These are phyloP conservation scores for Pelecanus crispus DNA, from an alignment of 2,113 vertebrate genomes.

Conservation along the genomic window DNA sequence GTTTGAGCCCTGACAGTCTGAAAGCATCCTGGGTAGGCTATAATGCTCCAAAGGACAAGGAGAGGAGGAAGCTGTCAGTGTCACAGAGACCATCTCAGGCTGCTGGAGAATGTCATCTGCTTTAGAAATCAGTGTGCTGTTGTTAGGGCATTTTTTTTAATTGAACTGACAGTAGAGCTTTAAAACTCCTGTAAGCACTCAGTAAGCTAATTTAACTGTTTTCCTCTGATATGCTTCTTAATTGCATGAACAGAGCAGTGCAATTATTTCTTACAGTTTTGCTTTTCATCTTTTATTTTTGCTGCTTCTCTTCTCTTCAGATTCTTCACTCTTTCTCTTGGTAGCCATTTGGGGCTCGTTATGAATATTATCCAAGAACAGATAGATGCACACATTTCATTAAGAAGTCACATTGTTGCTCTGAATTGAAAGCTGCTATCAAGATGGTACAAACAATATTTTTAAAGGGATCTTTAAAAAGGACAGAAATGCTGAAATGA, in stretches of 20 bases:
- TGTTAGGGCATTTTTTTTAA: conserved; percentile 51
- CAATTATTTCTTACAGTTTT: conserved; percentile 16
- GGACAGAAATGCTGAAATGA: not conserved
- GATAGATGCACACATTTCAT: not conserved
- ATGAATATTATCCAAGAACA: conserved; percentile 2
- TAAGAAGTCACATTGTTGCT: not conserved
- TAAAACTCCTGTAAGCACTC: conserved; percentile 26
- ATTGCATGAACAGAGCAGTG: not conserved
- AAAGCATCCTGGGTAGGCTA: conserved; percentile 44
- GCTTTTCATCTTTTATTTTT: not conserved
- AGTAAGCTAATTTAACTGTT: conserved; percentile 58
- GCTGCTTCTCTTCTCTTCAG: not conserved
- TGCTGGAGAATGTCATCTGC: conserved; percentile 65
- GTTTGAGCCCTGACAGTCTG: conserved; percentile 37
- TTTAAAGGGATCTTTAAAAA: not conserved
- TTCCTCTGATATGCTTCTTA: not conserved
- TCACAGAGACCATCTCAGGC: conserved; percentile 68
- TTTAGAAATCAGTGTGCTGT: conserved; percentile 53
- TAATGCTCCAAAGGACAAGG: conserved; percentile 29
- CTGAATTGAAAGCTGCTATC: not conserved
- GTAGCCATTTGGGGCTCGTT: not conserved
- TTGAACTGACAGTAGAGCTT: conserved; percentile 50
- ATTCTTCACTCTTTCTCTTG: not conserved
- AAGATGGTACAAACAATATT: not conserved
- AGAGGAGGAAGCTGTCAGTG: conserved; percentile 35